These are phyloP conservation scores for Ceratina australensis DNA, from an alignment of 1,140 invertebrate species.

Conservation along the genomic window DNA sequence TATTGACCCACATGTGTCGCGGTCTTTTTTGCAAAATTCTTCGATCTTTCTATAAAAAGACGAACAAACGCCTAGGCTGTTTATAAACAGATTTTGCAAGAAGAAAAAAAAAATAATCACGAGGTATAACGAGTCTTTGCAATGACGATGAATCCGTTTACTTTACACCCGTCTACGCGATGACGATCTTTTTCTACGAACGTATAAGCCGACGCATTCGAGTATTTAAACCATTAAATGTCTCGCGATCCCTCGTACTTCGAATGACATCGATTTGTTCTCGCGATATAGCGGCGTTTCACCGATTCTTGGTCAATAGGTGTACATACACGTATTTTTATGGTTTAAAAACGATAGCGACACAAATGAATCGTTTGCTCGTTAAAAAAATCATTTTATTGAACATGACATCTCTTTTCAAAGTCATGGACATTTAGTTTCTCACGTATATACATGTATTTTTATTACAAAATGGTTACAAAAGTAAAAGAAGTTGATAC, in stretches of 20 bases:
- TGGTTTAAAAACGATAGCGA: not conserved
- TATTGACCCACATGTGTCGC: not conserved
- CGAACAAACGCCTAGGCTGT: too few relatives aligned
- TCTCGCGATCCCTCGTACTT: not conserved
- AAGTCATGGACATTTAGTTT: too few relatives aligned
- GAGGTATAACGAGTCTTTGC: too few relatives aligned
- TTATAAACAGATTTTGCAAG: too few relatives aligned
- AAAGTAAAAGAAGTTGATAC: too few relatives aligned
- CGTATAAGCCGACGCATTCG: not conserved
- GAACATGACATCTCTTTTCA: too few relatives aligned
- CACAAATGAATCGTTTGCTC: not conserved
- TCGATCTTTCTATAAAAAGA: not conserved
- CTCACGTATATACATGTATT: too few relatives aligned
- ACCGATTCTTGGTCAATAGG: not conserved
- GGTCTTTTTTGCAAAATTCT: not conserved
- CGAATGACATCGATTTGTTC: not conserved
- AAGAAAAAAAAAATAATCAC: not conserved
- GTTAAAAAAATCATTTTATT: not conserved
- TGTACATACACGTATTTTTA: not conserved
- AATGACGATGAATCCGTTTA: not conserved
- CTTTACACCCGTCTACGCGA: not conserved
- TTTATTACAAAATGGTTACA: too few relatives aligned
- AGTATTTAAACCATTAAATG: not conserved
- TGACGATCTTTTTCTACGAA: constrained; percentile 16
- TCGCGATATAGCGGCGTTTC: too few relatives aligned